Base-by-base conservation (phyloP, 2,888 invertebrate species). In the Microdon myrmicae region DNA sequence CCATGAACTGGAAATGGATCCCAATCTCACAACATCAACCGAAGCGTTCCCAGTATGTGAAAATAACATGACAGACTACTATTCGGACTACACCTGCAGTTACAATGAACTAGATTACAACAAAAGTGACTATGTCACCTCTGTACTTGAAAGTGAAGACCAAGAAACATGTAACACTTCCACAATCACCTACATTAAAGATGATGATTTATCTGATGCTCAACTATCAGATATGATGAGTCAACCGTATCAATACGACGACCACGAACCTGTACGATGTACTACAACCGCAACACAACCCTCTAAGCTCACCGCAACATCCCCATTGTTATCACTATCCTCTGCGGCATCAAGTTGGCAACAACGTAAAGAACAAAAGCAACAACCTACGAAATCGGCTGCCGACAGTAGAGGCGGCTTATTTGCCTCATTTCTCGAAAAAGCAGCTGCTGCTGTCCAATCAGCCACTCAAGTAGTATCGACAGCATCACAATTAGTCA, bases 401-500 rank as follows among this genome's bases (percentile, higher is more conserved):
- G 22, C 55, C 31, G 49, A 41, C 23, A 28, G 61, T 3, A 59
- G 69, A 16, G 68, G 71, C 16, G 71, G 76, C 6, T 71, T 78
- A 73, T 73, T 78, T 23, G 77, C 77, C n/a, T 76, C 75, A 3
- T 73, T 78, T 44, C 70, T 78, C 34, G 77, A 73, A 0, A 78
- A 76, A 60, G 77, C 77, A 8, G 77, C 78, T 29, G 78, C 77
- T 16, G 77, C 76, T 4, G 74, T 78, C 25, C 77, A 77, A 64
- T 74, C 78, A 3, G 78, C 78, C 2, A 72, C 76, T 0, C 74
- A 74, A 59, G 75, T 70, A 2, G 75, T 77, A 2, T 71, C 73
- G 2, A 71, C 74, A 14, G 76, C 75, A n/a, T n/a, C n/a, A n/a
- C n/a, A n/a, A n/a, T n/a, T 58, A 14, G 64, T 58, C 2, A 56